Evolutionary conservation across 2,797 vertebrate genomes (phyloP), one percentile per base, ranked within the genome.

Genomic region (Pristis pectinata): DNA sequence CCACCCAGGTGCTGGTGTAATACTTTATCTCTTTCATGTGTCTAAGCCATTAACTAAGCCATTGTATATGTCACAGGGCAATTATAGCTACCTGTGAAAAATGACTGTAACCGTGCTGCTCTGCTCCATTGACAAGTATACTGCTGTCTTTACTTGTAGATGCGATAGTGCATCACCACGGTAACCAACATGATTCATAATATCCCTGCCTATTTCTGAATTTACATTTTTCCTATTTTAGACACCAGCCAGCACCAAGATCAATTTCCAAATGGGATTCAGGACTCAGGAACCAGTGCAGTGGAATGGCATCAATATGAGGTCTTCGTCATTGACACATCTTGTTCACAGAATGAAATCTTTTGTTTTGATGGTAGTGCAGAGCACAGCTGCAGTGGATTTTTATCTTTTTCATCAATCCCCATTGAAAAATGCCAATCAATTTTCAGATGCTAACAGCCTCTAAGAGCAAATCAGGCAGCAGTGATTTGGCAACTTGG

Each of bases 21-120:
- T 91, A 37, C 8, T 64, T 91, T 67, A 91, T 91, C 87, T 67
- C 87, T 91, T 91, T 91, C 37, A 91, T 19, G 19, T 67, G 61
- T 91, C 61, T 91, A n/a, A 67, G 64, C 61, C 87, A 91, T 91
- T 91, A 91, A 91, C 87, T 91, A 59, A 91, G 87, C 59, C 59
- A 91, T 91, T 91, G 87, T 91, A n/a, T 91, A 91, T 91, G 87
- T 91, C 87, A 91, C 61, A 91, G 61, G 87, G 87, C 87, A 91
- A 91, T 91, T 91, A 91, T 67, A 91, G 87, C 61, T 64, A 37
- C 61, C 61, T 22, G 19, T 91, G 87, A 91, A 67, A 91, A 91
- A 91, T 67, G 87, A 22, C 64, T 5, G 30, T 41, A 41, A 67
- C 87, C 22, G 44, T n/a, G n/a, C n/a, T 67, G 87, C n/a, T 91